A percentile compares a stretch with the other conserved stretches of the same genome.
Conservation (phyloP, 1,140 invertebrate genomes). For the Aphidius ervi region DNA sequence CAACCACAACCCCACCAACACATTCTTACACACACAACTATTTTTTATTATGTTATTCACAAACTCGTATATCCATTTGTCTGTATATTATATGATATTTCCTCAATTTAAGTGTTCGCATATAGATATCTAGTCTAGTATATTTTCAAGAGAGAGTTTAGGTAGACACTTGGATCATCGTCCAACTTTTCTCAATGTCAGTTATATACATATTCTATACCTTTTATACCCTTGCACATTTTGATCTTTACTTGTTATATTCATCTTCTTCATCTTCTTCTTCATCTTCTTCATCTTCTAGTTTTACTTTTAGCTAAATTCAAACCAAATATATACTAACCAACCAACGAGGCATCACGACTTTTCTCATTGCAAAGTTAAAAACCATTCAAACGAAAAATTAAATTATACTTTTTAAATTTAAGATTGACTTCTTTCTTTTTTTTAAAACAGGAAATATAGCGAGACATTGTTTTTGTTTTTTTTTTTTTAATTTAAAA, state of each 20-base stretch:
- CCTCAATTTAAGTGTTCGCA: conserved; percentile 20
- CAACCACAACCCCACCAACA: no score
- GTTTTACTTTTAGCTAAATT: conserved; percentile 13
- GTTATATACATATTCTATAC: conserved; percentile 29
- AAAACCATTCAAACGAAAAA: conserved; percentile 50
- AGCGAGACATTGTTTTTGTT: no score
- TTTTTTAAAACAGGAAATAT: no score
- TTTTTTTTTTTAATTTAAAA: no score
- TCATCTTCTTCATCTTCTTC: conserved; percentile 3
- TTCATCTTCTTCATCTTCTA: not conserved
- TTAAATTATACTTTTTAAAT: conserved; percentile 40
- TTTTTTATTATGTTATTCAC: no score
- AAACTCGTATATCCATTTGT: conserved; percentile 6
- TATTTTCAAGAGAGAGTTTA: conserved; percentile 23
- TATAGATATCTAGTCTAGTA: conserved; percentile 13
- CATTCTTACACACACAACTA: no score
- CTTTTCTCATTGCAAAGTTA: conserved; percentile 23
- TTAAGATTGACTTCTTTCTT: no score
- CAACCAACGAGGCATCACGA: conserved; percentile 19
- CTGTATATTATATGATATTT: conserved; percentile 13
- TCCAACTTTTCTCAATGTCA: conserved; percentile 29
- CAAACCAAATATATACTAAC: conserved; percentile 35
- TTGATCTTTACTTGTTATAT: conserved; percentile 8
- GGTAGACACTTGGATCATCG: conserved; percentile 4
- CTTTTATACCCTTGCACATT: conserved; percentile 16